Conservation (phyloP, 2,888 invertebrate genomes). For the Xestobium rufovillosum region DNA sequence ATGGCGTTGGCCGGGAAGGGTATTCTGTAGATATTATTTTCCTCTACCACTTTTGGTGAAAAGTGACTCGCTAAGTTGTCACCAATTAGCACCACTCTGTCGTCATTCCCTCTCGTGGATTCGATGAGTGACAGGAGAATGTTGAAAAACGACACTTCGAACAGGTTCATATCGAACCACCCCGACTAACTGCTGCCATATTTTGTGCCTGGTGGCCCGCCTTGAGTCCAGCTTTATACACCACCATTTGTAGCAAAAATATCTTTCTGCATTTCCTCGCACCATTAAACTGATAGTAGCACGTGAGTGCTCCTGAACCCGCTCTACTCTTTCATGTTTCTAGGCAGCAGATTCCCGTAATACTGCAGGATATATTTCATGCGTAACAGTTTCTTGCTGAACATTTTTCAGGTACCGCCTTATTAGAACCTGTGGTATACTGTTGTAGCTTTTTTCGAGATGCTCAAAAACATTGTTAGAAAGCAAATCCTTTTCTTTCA, state of each 20-base stretch:
- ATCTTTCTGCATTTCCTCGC: conserved; percentile 26
- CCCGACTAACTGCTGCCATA: conserved; percentile 16
- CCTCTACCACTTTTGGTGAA: conserved; percentile 19
- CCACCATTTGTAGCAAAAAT: conserved; percentile 32
- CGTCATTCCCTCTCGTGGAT: conserved; percentile 6
- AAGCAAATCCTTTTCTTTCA: no score
- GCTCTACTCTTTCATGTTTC: conserved; percentile 29
- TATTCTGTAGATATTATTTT: conserved; percentile 11
- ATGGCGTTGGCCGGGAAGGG: conserved; percentile 14
- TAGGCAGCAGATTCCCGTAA: no score
- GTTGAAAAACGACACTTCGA: conserved; percentile 16
- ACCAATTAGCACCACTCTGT: conserved; percentile 25
- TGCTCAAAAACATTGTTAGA: no score
- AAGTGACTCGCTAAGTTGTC: conserved; percentile 22
- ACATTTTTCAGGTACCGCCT: no score
- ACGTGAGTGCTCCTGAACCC: conserved; percentile 24
- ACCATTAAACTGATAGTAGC: conserved; percentile 31
- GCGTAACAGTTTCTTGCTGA: no score
- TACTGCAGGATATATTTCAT: no score
- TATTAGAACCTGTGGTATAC: no score
- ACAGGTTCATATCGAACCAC: conserved; percentile 21
- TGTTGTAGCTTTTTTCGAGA: no score
- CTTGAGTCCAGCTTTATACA: conserved; percentile 28
- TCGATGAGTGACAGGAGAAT: conserved; percentile 14
- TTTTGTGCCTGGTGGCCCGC: conserved; percentile 16